Evolutionary conservation across 2,797 vertebrate species (phyloP).

Genomic region (Rhyacichthys aspro): DNA sequence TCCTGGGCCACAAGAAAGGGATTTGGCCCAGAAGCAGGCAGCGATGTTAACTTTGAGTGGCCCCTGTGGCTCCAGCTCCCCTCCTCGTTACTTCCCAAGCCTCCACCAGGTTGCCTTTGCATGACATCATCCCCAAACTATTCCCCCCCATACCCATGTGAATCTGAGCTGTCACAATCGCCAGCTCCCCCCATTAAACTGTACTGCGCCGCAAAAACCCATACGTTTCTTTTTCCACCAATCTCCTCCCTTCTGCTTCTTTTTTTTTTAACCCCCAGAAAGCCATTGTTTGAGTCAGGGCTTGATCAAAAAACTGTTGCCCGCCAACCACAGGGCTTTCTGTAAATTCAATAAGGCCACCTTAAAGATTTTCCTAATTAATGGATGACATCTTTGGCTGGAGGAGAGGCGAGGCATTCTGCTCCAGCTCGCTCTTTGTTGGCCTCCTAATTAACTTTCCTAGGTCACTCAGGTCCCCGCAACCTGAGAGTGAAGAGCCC

Average conservation of each 20-base stretch:
- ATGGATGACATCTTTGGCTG: conserved; percentile 99
- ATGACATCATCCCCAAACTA: conserved; percentile 99
- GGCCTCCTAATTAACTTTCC: conserved; percentile 99
- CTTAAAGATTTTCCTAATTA: conserved; percentile 99
- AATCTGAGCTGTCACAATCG: conserved; percentile 93
- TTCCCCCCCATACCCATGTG: conserved; percentile 95
- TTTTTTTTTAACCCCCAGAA: conserved; percentile 83
- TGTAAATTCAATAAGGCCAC: conserved; percentile 99
- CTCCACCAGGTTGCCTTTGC: conserved; percentile 95
- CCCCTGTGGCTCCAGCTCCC: conserved; percentile 80
- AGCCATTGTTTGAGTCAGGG: conserved; percentile 89
- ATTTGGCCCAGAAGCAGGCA: conserved; percentile 84
- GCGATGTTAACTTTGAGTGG: conserved; percentile 87
- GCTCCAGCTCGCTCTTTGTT: conserved; percentile 99
- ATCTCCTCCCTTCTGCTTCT: conserved; percentile 82
- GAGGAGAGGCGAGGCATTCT: conserved; percentile 99
- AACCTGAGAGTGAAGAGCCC: conserved; percentile 99
- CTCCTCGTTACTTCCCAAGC: conserved; percentile 83
- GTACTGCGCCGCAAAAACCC: conserved; percentile 88
- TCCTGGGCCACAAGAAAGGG: conserved; percentile 75
- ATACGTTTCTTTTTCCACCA: conserved; percentile 81
- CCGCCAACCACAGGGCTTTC: conserved; percentile 96
- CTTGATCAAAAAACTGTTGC: conserved; percentile 99
- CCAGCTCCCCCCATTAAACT: conserved; percentile 86
- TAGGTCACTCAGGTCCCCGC: conserved; percentile 99